Evolutionary conservation across 1,140 invertebrate genomes (phyloP), one percentile per base, ranked within the genome.

Genomic region (Oedothorax gibbosus): DNA sequence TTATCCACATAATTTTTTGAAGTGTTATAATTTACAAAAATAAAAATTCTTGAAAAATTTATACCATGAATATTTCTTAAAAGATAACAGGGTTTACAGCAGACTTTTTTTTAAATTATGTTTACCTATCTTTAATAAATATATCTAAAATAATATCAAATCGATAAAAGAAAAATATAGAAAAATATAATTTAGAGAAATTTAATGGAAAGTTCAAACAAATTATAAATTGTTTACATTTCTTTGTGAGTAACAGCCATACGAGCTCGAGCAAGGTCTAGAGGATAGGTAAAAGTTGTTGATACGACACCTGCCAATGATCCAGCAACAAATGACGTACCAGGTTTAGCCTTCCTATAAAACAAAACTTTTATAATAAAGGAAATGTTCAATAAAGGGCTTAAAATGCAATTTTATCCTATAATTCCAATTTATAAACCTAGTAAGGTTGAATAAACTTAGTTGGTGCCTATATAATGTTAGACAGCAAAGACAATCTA

Each of bases 181-280:
- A 60, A 14, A 60, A 14, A 60, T 18, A 64, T 20, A 64, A 64
- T 15, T 2, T 18, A 35, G 20, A 50, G 15, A 14, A 35, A 68
- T 18, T 66, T 68, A 68, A 35, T 10, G 0, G 6, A 6, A 62
- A 15, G 3, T 73, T 51, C 9, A 56, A 35, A 35, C 35, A 35
- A 35, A 35, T 35, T 35, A 35, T 35, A 35, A 35, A 35, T 35
- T 53, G 10, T 91, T 88, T 93, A 95, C 89, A 93, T 92, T 73
- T 93, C 91, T 91, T 94, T 95, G 69, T 93, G 92, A 14, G 97
- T 97, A 6, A 99, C 97, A 18, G 98, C 98, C 95, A 99, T 98
- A 87, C 98, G 92, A n/a, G 98, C 98, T 86, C 98, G 92, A 14
- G 97, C 97, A 88, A 99, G 91, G 91, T 99, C 98, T 85, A 99